Base-by-base conservation (phyloP, 2,888 invertebrate species). In the Pharmacophagus antenor region DNA sequence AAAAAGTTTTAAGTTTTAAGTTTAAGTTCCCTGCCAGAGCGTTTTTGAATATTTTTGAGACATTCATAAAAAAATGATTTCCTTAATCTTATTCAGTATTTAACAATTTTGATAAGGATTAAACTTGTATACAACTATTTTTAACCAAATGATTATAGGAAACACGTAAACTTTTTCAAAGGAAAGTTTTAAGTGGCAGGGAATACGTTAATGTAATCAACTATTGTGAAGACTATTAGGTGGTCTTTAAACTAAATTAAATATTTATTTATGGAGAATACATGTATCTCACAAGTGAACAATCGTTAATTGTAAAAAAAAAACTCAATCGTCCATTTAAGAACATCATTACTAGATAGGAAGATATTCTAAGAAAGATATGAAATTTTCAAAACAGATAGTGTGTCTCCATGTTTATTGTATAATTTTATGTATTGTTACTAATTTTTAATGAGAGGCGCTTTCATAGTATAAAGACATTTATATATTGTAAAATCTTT, bases 341-440 rank as follows among this genome's bases (percentile, higher is more conserved):
- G n/a, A 58, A 50, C 27, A 54, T 31, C 54, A 59, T 59, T 54
- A 44, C n/a, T 59, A 59, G 44, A 55, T 50, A 55, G 22, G 42
- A 44, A 27, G 6, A 49, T 42, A n/a, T 47, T n/a, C 47, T 37
- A 17, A 50, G 12, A 51, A 21, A 18, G 21, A 23, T 17, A 52
- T n/a, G n/a, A 2, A 37, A 37, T 8, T n/a, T 10, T 42, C 23
- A 17, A 23, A 37, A 10, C 3, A 47, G n/a, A 21, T 1, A 22
- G 15, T 31, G 20, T 8, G n/a, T n/a, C 15, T 37, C 3, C 15
- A 37, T 15, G 15, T n/a, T 37, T n/a, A 37, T 37, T 6, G 8
- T 37, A 37, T n/a, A 37, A 37, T n/a, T n/a, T n/a, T 27, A 44
- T 42, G 15, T 54, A 20, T 5, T 54, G 6, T 25, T 12, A 20